Base-by-base conservation (phyloP, 2,888 invertebrate genomes). In the Sphinx pinastri region DNA sequence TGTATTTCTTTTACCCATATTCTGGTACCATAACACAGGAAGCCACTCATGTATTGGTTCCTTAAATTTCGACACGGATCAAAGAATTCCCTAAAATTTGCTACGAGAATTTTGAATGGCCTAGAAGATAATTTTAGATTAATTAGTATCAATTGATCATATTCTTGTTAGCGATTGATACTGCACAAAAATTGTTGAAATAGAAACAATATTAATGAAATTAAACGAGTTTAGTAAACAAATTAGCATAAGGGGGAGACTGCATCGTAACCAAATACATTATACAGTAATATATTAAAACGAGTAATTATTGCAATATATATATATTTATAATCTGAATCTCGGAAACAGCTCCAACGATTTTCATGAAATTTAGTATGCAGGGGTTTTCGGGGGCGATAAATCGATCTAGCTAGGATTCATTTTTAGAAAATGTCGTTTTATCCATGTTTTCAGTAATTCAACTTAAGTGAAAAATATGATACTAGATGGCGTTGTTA, bases 161-260 rank as follows among this genome's bases (percentile, higher is more conserved):
- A 55, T 55, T 19, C 19, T 55, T 19, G 19, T 19, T 1, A 55
- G 11, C 55, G 2, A 11, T 19, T 10, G 11, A 0, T 63, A 13
- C 14, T 63, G 47, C 12, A 19, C 13, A 47, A 47, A 13, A 49
- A 49, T 45, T 47, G 8, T 19, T 12, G 47, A 6, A 63, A 13
- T 63, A 47, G 47, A 13, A 45, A 49, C 5, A 63, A 63, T 19
- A 19, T 19, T 16, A 47, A 49, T 13, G 0, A 12, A 19, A 49
- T 49, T 47, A 49, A 47, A 63, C 47, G 16, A 63, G 49, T 49
- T 49, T 25, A 63, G 47, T 63, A 19, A 47, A 63, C 63, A 63
- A 63, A 59, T 59, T 59, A 14, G 2, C 19, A 59, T 63, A 63
- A 13, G 60, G 19, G 13, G 49, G 19, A 11, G 10, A 49, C 16